Percentiles rank a stretch among this genome's conserved stretches.
Evolutionary conservation across 2,888 invertebrate species (phyloP).

Genomic region (Rhagium mordax): DNA sequence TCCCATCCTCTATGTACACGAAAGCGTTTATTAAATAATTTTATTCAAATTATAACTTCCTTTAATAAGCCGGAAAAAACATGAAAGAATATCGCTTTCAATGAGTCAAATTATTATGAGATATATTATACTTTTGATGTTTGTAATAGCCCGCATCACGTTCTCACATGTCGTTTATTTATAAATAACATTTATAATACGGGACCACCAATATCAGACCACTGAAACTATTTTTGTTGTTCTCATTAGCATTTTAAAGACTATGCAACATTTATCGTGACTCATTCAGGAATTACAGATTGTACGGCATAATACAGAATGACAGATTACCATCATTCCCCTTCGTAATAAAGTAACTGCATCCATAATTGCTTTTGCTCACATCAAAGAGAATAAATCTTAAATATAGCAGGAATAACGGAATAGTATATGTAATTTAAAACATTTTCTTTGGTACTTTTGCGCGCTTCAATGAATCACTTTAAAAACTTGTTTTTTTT

Average conservation of each 20-base stretch:
- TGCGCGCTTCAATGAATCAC: too few relatives aligned
- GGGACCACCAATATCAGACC: background rate
- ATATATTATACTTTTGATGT: slow-evolving; percentile 16
- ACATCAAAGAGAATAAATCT: background rate
- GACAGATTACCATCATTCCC: background rate
- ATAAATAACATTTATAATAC: background rate
- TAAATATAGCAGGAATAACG: background rate
- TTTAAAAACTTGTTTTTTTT: too few relatives aligned
- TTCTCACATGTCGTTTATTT: background rate
- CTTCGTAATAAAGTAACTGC: background rate
- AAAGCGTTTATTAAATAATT: background rate
- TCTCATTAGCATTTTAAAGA: background rate
- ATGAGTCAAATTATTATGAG: slow-evolving; percentile 5
- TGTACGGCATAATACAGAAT: background rate
- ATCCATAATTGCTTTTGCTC: background rate
- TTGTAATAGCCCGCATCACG: background rate
- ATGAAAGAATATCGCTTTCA: slow-evolving; percentile 17
- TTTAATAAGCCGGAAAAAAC: slow-evolving; percentile 1
- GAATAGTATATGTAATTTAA: background rate
- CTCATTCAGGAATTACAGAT: background rate
- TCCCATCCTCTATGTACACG: background rate
- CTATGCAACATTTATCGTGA: background rate
- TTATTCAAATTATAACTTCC: background rate
- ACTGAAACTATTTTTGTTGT: background rate
- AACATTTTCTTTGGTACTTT: background rate